These are phyloP conservation scores for Gonioctena quinquepunctata DNA, from an alignment of 1,140 invertebrate genomes.

Conservation along the genomic window DNA sequence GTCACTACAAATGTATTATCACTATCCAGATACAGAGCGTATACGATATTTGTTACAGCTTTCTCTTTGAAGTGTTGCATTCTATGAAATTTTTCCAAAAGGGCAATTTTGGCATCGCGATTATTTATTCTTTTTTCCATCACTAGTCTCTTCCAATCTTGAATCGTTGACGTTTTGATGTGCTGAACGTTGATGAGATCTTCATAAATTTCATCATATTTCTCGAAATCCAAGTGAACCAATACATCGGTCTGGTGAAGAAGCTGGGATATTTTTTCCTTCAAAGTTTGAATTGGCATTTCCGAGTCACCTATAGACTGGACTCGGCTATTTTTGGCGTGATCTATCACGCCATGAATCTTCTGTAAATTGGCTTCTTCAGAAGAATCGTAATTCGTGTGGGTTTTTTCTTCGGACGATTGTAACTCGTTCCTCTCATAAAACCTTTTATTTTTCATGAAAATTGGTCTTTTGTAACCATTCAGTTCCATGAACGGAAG, in stretches of 20 bases:
- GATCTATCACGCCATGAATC: constrained; percentile 28
- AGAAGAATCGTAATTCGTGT: constrained; percentile 3
- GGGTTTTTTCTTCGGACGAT: background rate
- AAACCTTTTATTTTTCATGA: background rate
- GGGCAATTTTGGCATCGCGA: constrained; percentile 30
- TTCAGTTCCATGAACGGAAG: constrained; percentile 43
- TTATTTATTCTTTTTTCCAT: constrained; percentile 38
- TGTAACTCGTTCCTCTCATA: background rate
- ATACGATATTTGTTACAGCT: constrained; percentile 31
- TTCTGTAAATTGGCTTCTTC: constrained; percentile 27
- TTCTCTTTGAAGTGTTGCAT: constrained; percentile 36
- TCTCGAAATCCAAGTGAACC: constrained; percentile 35
- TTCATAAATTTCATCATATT: constrained; percentile 37
- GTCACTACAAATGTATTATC: constrained; percentile 38
- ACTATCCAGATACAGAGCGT: constrained; percentile 21
- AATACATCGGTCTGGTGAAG: constrained; percentile 38
- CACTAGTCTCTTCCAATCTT: constrained; percentile 40
- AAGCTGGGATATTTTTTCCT: constrained; percentile 37
- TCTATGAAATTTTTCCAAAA: constrained; percentile 38
- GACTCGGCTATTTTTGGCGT: constrained; percentile 7
- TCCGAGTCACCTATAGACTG: constrained; percentile 2
- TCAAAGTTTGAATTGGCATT: constrained; percentile 37
- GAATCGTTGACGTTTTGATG: constrained; percentile 31
- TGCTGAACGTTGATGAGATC: constrained; percentile 33
- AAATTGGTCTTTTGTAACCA: constrained; percentile 38